Evolutionary conservation across 2,888 invertebrate species (phyloP), one percentile per base, ranked within the genome.

Genomic region (Cosmorhoe ocellata): DNA sequence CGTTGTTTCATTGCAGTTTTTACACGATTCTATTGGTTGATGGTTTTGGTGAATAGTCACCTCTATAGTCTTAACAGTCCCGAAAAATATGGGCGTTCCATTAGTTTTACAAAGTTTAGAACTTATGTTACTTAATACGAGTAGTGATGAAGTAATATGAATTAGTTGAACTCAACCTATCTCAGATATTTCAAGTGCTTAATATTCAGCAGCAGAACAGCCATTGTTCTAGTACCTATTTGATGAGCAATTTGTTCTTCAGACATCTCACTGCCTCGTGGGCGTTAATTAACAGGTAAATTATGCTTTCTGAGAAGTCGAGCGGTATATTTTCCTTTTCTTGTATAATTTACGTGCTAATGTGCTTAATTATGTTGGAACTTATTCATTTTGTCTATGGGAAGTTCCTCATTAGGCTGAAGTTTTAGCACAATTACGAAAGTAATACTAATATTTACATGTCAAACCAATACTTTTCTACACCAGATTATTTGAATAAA

Each of bases 201-300:
- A 9, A 18, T 37, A 37, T 27, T 26, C 1, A 26, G 3, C 26
- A 26, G 11, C 10, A 27, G 11, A 27, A n/a, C 27, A 33, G 22
- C 24, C 26, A 37, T 36, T 49, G 38, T 51, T 43, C 28, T 4
- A 41, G 32, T 54, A n/a, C n/a, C n/a, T n/a, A 48, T 56, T 58
- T 56, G 57, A 58, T 50, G 51, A 58, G 56, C 48, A 58, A 61
- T 55, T 59, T 53, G 43, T 52, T 48, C 38, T 14, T 48, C 32
- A 56, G 51, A 52, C 41, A 50, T 51, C 55, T 53, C 50, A 44
- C 50, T 45, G 46, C 34, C 37, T 32, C 40, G 53, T 54, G 52
- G 57, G 55, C 57, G 59, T 57, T 63, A 57, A 63, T 57, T 57
- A 57, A 54, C 52, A 57, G 56, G 55, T 58, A 56, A 61, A 61